phyloP scores from a whole-genome alignment of 2,797 vertebrate species.

The Etheostoma perlongum region DNA sequence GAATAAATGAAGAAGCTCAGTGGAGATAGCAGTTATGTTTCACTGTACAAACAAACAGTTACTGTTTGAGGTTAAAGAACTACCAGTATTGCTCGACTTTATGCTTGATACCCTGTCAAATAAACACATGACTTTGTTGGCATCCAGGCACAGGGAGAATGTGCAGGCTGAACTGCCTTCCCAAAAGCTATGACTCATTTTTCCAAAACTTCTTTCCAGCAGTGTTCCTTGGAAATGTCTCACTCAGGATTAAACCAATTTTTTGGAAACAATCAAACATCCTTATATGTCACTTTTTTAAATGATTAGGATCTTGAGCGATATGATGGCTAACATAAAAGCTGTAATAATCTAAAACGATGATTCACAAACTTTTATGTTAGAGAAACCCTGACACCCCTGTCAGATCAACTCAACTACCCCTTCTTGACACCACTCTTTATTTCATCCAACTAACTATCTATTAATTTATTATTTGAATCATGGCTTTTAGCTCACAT shows the following conservation, averaged over 20 bases:
- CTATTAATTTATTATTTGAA: too few relatives aligned
- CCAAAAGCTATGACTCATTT: slow-evolving; percentile 58
- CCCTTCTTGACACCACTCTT: neutral
- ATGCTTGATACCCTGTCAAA: slow-evolving; percentile 29
- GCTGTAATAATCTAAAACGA: neutral
- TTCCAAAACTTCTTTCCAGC: slow-evolving; percentile 27
- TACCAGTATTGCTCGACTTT: slow-evolving; percentile 30
- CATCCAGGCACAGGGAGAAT: neutral
- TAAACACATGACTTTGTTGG: slow-evolving; percentile 47
- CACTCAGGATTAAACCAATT: neutral
- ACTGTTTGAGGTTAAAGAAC: slow-evolving; percentile 20
- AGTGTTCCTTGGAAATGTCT: slow-evolving; percentile 46
- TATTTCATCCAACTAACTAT: neutral
- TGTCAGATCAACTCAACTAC: neutral
- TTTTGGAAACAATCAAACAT: slow-evolving; percentile 23
- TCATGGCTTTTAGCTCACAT: too few relatives aligned
- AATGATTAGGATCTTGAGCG: neutral
- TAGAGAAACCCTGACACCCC: too few relatives aligned
- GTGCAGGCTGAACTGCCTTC: slow-evolving; percentile 19
- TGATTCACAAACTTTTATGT: neutral
- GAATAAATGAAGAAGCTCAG: slow-evolving; percentile 12
- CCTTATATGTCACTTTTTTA: neutral
- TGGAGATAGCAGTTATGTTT: slow-evolving; percentile 11
- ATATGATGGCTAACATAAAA: neutral
- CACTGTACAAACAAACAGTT: slow-evolving; percentile 39